Base-by-base conservation (phyloP, 2,113 vertebrate species). In the Chinchilla lanigera region DNA sequence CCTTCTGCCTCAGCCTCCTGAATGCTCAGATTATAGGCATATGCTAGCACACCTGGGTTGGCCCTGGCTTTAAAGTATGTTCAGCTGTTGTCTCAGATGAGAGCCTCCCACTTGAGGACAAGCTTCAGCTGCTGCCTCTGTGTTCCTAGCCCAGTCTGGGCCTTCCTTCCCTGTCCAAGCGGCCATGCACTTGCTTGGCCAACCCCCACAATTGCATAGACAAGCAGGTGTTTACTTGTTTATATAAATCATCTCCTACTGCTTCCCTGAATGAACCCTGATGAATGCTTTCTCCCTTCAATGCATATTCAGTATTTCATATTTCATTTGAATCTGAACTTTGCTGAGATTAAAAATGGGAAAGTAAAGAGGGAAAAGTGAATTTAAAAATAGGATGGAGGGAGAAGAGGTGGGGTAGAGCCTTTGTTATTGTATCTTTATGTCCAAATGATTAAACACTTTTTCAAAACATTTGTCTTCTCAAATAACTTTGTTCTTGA, bases 371-470 rank as follows among this genome's bases (percentile, higher is more conserved):
- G 19, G 20, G 13, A 41, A 71, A 71, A 38, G n/a, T 71, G 67
- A 41, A 35, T 41, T 41, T 24, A 41, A 19, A 41, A 71, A 24
- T 71, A 71, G 69, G 69, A 24, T 71, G n/a, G 69, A 41, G 20
- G n/a, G 20, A 71, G n/a, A 71, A 71, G 19, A 41, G 69, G n/a
- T 22, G 58, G 28, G 47, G 20, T 26, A 80, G 33, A 81, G 56
- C 54, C 52, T 92, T 94, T 89, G 67, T 69, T 91, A 35, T 73
- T 78, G 11, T 35, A 24, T 78, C 47, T 96, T 84, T 54, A 78
- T 71, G 14, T 12, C 17, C 26, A 26, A 20, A 50, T 71, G 35
- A 38, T 80, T 41, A 90, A 93, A 65, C 33, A 17, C 0, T 63
- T 83, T 50, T 58, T 71, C 35, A 35, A 54, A 56, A 71, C 80